Evolutionary conservation across 1,140 invertebrate species (phyloP), one percentile per base, ranked within the genome.

Genomic region (Trachymyrmex septentrionalis): DNA sequence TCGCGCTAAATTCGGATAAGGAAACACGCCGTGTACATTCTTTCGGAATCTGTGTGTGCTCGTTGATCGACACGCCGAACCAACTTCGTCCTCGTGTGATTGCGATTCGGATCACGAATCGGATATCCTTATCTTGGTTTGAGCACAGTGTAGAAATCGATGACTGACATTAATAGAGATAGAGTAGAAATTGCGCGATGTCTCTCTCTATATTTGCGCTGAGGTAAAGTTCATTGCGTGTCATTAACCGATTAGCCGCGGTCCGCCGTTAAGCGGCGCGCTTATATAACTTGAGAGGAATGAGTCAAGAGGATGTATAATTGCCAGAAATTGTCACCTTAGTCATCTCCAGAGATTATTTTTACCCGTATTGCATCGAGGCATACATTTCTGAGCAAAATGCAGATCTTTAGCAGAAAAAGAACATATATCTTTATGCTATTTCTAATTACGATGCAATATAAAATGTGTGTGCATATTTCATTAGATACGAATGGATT

Each of bases 261-360:
- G 48, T 9, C 7, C 10, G 53, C 27, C 24, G 38, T 30, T 78
- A 86, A 78, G 55, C 53, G 21, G 55, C 30, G 48, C 34, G 57
- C 67, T 87, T 88, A 84, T 72, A 63, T 87, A 88, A 88, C 27
- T 57, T 73, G 86, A 55, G 55, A 69, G 53, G 48, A 19, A 21
- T 87, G 86, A 84, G 71, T 85, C 87, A 77, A 16, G 55, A 48
- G 38, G 30, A 12, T 24, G 27, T 34, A 50, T 57, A 69, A 87
- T 71, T 88, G 87, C 87, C 86, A 88, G 77, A 88, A 71, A 87
- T 53, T 27, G 16, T 55, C 30, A 16, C 21, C 38, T 69, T 75
- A 73, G 44, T 55, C 76, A 57, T 69, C 59, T 24, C 10, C 44
- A 75, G 14, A 10, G 34, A 66, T 38, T 66, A 69, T 69, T 48